These are phyloP conservation scores for Clusia tigrina DNA, from an alignment of 2,888 invertebrate species.

Conservation along the genomic window DNA sequence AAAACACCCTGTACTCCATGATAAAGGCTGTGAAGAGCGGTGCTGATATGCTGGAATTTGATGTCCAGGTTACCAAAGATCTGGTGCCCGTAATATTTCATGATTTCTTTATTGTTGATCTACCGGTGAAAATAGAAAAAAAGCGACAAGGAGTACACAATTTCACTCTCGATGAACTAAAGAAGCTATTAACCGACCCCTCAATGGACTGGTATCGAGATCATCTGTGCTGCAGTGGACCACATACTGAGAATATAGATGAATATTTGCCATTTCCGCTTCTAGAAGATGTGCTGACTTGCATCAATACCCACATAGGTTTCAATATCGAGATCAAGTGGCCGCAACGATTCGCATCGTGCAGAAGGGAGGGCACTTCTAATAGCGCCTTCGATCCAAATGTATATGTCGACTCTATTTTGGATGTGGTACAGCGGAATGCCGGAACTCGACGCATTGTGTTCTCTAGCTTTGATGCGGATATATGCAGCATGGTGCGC, in stretches of 20 bases:
- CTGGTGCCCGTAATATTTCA: constrained; percentile 92
- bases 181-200: constrained; percentile 84
- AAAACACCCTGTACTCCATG: constrained; percentile 93
- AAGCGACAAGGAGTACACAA: constrained; percentile 80
- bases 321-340: constrained; percentile 97
- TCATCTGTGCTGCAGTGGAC: constrained; percentile 75
- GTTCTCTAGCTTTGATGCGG: constrained; percentile 92
- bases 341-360: constrained; percentile 76
- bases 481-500: constrained; percentile 89
- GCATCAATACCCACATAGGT: constrained; percentile 81
- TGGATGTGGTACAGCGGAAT: constrained; percentile 80
- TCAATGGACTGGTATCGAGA: too few species aligned
- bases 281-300: constrained; percentile 78
- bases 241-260: constrained; percentile 73
- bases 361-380: constrained; percentile 65
- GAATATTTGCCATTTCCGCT: constrained; percentile 79
- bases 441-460: constrained; percentile 82
- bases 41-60: constrained; percentile 96
- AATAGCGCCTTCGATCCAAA: constrained; percentile 86
- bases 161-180: constrained; percentile 85
- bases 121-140: constrained; percentile 67
- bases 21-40: constrained; percentile 88
- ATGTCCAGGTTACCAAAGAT: constrained; percentile 95
- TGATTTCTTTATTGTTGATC: constrained; percentile 74
- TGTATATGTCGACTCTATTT: constrained; percentile 81